Evolutionary conservation across 1,140 invertebrate genomes (phyloP), one percentile per base, ranked within the genome.

Genomic region (Drosophila lacteicornis): DNA sequence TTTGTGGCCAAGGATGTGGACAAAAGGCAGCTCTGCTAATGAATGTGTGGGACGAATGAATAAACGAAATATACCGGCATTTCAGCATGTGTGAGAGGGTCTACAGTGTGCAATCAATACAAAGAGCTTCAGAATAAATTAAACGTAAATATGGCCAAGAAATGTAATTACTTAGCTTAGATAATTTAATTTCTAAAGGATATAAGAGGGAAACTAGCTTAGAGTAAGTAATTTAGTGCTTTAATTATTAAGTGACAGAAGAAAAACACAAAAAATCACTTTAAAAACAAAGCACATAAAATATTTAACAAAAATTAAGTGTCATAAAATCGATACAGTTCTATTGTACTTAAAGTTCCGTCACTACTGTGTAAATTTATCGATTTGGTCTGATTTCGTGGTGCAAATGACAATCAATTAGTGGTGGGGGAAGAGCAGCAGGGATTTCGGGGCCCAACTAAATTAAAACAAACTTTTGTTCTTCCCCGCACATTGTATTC

Each of bases 401-500:
- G 50, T 45, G 11, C 15, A 46, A n/a, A 27, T 25, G 63, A 69
- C 63, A 71, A 71, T 57, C 63, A 71, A 57, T 69, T 69, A 42
- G 50, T 46, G 61, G 47, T 8, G 46, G 30, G n/a, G 7, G 8
- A 8, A 12, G 22, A 36, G 9, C 15, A 11, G n/a, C 25, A 42
- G n/a, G 13, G 19, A 12, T 33, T 33, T 9, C 30, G 30, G 30
- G 30, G 30, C 13, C 12, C 7, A 75, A 59, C 30, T 36, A 76
- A 51, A 75, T 43, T 57, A 57, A 57, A 63, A 62, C 38, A 75
- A 74, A 75, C 60, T 75, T 57, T 75, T 75, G 58, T 65, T 55
- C 40, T 55, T 36, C 25, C 7, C 36, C 13, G 6, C 15, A 70
- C 45, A 71, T 60, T 73, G 69, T 59, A 30, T 71, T 59, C 42